Evolutionary conservation across 2,797 vertebrate species (phyloP), one percentile per base, ranked within the genome.

Genomic region (Crax fasciolata): DNA sequence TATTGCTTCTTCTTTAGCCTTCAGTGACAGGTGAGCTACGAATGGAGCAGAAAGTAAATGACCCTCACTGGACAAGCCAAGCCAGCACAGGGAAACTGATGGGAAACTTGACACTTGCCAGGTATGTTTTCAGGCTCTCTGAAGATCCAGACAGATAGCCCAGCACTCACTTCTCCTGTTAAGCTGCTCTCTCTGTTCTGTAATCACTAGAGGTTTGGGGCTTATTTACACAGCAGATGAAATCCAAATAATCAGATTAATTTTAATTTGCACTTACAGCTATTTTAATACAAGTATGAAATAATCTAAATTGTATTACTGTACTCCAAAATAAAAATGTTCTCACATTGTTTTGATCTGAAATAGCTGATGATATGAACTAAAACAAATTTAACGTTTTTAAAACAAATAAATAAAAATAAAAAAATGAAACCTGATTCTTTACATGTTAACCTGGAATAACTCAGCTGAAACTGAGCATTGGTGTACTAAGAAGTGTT

Each of bases 381-480:
- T 11, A 92, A 94, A 92, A 2, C 18, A 82, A 89, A 61, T 19
- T 19, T 51, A 49, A 23, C 2, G 54, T 62, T 61, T 83, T 74
- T 14, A 25, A 58, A 11, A 3, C 2, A 48, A 82, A 35, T 35
- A 35, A 72, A 41, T 5, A 15, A 6, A 43, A 65, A 39, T 38
- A 38, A 54, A 39, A 15, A 68, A 49, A 13, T 6, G 24, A 73
- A 95, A 94, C 48, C 2, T 21, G 59, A 88, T 62, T 87, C 16
- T 84, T 88, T 51, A 39, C 44, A 71, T 91, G 54, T 86, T 89
- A 86, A 90, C 74, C 83, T 82, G 41, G 59, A 52, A 78, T 68
- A 84, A 95, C 80, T 77, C 74, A 90, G 61, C 8, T 84, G 63
- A 94, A 97, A 89, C 1, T 61, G 58, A 84, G 59, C 41, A 55